These are phyloP conservation scores for Toxostoma redivivum DNA, from an alignment of 2,113 vertebrate genomes.

Conservation along the genomic window DNA sequence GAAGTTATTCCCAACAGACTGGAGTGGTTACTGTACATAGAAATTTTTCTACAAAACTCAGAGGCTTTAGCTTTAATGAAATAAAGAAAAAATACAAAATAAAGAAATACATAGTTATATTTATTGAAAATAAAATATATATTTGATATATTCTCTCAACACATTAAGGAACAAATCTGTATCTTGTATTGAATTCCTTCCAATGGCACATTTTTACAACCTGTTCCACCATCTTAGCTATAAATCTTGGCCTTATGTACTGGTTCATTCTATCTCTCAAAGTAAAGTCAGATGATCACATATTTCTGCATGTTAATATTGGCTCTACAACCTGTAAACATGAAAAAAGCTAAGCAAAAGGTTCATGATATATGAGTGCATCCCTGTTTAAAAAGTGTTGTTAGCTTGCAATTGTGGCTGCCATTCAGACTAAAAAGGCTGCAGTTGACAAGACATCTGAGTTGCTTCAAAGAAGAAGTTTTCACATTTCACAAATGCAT, in stretches of 20 bases:
- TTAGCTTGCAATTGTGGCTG: neutral
- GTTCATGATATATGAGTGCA: rapidly evolving
- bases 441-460: neutral
- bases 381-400: neutral
- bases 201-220: neutral
- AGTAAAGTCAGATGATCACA: neutral
- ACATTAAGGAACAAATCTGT: neutral
- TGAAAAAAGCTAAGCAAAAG: neutral
- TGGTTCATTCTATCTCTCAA: neutral
- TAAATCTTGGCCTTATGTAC: neutral
- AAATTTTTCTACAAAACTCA: neutral
- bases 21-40: neutral
- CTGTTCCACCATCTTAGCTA: neutral
- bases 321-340: neutral
- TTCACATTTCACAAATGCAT: neutral
- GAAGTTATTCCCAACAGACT: neutral
- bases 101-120: too few species aligned
- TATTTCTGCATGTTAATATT: neutral
- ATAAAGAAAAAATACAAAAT: neutral
- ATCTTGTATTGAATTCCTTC: neutral
- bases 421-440: neutral
- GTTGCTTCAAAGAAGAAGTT: neutral
- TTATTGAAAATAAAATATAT: neutral
- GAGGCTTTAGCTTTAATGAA: neutral
- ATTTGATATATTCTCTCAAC: neutral